phyloP scores from a whole-genome alignment of 2,888 invertebrate species.

The Tenthredo notha region DNA sequence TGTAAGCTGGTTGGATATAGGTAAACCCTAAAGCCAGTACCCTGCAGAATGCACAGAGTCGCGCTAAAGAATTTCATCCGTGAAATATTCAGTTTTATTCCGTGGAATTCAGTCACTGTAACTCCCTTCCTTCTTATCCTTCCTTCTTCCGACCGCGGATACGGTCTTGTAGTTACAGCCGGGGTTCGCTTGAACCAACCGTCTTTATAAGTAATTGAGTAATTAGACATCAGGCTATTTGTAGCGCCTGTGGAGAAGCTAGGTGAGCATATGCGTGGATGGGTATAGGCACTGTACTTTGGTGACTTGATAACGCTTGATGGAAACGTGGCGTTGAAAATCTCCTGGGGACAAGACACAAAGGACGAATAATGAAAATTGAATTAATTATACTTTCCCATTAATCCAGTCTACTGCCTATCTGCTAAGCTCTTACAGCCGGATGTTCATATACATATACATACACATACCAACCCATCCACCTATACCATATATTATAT shows the following conservation, averaged over 20 bases:
- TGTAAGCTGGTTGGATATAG: not conserved
- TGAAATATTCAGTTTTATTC: not conserved
- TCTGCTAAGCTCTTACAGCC: not conserved
- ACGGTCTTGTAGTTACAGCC: not conserved
- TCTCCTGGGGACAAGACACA: conserved; percentile 17
- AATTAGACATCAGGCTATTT: not conserved
- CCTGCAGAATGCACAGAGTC: too few relatives aligned
- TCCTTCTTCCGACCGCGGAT: not conserved
- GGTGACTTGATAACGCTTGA: conserved; percentile 25
- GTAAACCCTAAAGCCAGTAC: not conserved
- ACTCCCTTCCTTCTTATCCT: not conserved
- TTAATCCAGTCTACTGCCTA: conserved; percentile 22
- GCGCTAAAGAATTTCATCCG: not conserved
- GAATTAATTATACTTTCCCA: conserved; percentile 18
- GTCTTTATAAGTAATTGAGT: not conserved
- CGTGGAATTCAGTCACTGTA: not conserved
- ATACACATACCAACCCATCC: not conserved
- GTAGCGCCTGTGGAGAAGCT: not conserved
- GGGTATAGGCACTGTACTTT: not conserved
- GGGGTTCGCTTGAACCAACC: not conserved
- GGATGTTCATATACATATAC: not conserved
- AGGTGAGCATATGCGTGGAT: not conserved
- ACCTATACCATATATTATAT: not conserved
- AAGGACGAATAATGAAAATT: conserved; percentile 33
- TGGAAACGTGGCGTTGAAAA: conserved; percentile 17